Conservation (phyloP, 2,888 invertebrate genomes). For the Graphium colonna region DNA sequence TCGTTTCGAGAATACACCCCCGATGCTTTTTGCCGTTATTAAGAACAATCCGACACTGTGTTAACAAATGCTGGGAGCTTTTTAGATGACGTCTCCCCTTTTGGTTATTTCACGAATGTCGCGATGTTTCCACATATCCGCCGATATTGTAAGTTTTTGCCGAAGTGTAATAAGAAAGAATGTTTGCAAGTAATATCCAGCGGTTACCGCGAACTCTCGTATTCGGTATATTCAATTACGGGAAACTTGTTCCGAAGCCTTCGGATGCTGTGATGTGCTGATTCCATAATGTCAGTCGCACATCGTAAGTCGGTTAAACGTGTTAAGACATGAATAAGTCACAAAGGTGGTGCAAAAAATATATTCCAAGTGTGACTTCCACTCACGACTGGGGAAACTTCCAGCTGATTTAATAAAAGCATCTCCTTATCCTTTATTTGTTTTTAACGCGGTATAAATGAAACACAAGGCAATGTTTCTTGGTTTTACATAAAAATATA, state of each 20-base stretch:
- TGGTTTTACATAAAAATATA: too few relatives aligned
- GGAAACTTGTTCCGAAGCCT: constrained; percentile 43
- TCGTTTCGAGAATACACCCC: constrained; percentile 27
- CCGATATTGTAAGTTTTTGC: constrained; percentile 25
- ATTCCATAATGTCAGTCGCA: constrained; percentile 56
- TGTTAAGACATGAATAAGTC: constrained; percentile 52
- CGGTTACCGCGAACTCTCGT: constrained; percentile 33
- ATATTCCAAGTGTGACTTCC: constrained; percentile 26
- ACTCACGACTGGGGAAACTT: constrained; percentile 30
- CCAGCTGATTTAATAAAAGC: constrained; percentile 28
- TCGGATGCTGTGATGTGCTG: constrained; percentile 49
- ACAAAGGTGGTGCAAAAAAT: constrained; percentile 35
- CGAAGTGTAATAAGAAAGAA: constrained; percentile 26
- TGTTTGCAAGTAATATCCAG: constrained; percentile 29
- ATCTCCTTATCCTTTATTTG: background rate
- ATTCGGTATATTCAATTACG: constrained; percentile 51
- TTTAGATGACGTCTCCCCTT: constrained; percentile 25
- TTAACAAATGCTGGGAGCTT: constrained; percentile 57
- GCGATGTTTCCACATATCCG: constrained; percentile 25
- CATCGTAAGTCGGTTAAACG: constrained; percentile 51
- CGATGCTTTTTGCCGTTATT: constrained; percentile 26
- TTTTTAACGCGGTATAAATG: too few relatives aligned
- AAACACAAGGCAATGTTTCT: too few relatives aligned
- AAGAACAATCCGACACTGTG: constrained; percentile 47
- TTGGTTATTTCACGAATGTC: constrained; percentile 29